phyloP scores from a whole-genome alignment of 2,888 invertebrate species.

The Caenorhabditis panamensis region DNA sequence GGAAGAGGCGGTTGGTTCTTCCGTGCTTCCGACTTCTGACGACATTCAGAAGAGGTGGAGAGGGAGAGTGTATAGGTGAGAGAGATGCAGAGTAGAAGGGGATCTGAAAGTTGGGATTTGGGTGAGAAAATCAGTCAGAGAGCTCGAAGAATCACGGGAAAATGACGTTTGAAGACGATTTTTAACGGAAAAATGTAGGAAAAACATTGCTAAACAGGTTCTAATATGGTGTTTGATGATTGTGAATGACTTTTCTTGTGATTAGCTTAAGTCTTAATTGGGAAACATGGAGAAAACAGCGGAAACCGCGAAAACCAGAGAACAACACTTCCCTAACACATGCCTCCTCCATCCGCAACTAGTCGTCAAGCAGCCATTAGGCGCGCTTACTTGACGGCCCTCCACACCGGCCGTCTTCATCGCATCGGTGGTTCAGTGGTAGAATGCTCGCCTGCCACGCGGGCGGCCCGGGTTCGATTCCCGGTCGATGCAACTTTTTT shows the following conservation, averaged over 20 bases:
- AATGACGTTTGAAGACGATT: neutral
- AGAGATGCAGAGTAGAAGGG: constrained; percentile 28
- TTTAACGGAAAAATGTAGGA: neutral
- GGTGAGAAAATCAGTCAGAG: neutral
- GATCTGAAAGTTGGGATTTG: constrained; percentile 22
- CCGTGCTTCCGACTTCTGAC: constrained; percentile 42
- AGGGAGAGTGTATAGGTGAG: neutral
- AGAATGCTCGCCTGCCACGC: constrained; percentile 78
- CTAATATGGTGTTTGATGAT: no score
- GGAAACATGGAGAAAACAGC: no score
- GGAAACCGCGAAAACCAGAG: neutral
- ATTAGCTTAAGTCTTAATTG: no score
- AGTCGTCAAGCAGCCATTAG: neutral
- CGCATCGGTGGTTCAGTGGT: constrained; percentile 77
- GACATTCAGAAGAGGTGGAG: constrained; percentile 50
- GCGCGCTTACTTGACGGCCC: constrained; percentile 7
- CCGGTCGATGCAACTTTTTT: constrained; percentile 71
- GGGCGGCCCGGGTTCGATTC: constrained; percentile 77
- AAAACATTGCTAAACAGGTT: no score
- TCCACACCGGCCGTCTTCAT: neutral
- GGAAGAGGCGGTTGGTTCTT: constrained; percentile 29
- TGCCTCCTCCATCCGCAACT: no score
- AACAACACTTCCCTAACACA: no score
- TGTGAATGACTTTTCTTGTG: neutral
- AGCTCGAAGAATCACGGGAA: neutral